A percentile compares a stretch with the other conserved stretches of the same genome.
Evolutionary conservation across 1,140 invertebrate genomes (phyloP).

Genomic region (Drosophila nigrodunni): DNA sequence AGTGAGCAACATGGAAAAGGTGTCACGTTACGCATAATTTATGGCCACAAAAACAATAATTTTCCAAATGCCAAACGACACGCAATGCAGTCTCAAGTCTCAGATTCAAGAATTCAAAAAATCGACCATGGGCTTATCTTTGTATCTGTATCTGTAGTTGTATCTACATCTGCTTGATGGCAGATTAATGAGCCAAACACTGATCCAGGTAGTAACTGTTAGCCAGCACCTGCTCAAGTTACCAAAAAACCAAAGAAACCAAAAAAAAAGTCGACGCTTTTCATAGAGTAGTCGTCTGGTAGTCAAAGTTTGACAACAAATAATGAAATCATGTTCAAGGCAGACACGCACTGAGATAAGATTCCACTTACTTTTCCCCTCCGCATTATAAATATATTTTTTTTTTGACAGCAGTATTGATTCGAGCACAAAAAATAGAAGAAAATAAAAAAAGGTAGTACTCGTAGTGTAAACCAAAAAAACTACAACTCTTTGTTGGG

Average conservation of each 20-base stretch:
- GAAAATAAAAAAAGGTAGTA: slow-evolving; percentile 47
- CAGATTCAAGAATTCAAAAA: slow-evolving; percentile 10
- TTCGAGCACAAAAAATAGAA: slow-evolving; percentile 68
- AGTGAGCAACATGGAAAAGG: slow-evolving; percentile 71
- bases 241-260: neutral
- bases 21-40: slow-evolving; percentile 84
- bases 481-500: slow-evolving; percentile 60
- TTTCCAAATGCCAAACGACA: slow-evolving; percentile 54
- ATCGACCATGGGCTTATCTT: slow-evolving; percentile 24
- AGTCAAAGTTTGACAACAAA: slow-evolving; percentile 76
- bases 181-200: slow-evolving; percentile 50
- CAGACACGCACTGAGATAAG: slow-evolving; percentile 66
- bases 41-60: slow-evolving; percentile 72
- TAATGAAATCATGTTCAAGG: slow-evolving; percentile 78
- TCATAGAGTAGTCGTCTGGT: slow-evolving; percentile 53
- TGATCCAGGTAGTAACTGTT: slow-evolving; percentile 23
- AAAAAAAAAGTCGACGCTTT: neutral
- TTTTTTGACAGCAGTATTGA: slow-evolving; percentile 81
- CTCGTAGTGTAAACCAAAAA: slow-evolving; percentile 17
- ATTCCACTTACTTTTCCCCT: slow-evolving; percentile 42
- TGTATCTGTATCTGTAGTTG: slow-evolving; percentile 9
- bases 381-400: neutral
- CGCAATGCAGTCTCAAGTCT: slow-evolving; percentile 22
- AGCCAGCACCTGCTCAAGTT: neutral
- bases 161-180: slow-evolving; percentile 49